phyloP scores from a whole-genome alignment of 2,113 vertebrate species.

The Tachysurus vachellii region DNA sequence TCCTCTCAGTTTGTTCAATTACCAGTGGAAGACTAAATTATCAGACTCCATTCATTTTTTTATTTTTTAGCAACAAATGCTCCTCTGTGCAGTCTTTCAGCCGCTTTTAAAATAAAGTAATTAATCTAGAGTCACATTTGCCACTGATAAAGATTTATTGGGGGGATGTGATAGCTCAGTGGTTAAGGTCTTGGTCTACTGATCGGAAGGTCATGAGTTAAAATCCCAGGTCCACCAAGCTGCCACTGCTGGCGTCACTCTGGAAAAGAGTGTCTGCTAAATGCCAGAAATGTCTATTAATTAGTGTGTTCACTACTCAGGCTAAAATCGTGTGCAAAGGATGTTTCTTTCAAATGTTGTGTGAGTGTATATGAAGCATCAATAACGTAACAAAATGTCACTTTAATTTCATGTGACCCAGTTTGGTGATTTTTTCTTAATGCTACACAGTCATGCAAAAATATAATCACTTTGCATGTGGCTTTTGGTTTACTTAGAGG shows the following conservation, averaged over 20 bases:
- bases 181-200: no score
- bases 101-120: constrained; percentile 2
- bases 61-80: neutral
- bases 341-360: neutral
- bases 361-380: neutral
- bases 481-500: neutral
- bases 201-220: no score
- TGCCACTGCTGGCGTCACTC: no score
- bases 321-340: neutral
- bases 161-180: no score
- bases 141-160: constrained; percentile 17
- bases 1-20: constrained; percentile 11
- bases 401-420: neutral
- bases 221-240: no score
- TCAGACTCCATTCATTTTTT: constrained; percentile 29
- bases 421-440: neutral
- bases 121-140: constrained; percentile 29
- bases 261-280: no score
- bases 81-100: neutral
- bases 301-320: neutral
- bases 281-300: no score
- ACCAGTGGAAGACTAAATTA: constrained; percentile 14
- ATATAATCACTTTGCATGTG: neutral
- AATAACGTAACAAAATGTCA: constrained; percentile 1
- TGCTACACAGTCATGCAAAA: neutral